Evolutionary conservation across 2,888 invertebrate genomes (phyloP), one percentile per base, ranked within the genome.

Genomic region (Lasioglossum lativentre): DNA sequence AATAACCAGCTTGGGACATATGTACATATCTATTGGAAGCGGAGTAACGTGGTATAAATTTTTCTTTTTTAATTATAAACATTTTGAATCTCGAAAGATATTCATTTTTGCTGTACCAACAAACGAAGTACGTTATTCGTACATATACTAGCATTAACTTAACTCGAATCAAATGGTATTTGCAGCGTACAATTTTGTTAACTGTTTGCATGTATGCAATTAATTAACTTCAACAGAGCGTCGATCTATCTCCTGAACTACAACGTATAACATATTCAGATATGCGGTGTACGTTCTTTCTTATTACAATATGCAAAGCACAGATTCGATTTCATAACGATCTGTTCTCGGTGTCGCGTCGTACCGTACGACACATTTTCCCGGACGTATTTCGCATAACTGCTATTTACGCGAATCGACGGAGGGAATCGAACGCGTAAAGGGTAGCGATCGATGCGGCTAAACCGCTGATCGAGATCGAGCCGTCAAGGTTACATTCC

Each of bases 401-500:
- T 52, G 3, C 14, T 27, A 82, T 14, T n/a, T 30, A 70, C 70
- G 63, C 59, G 19, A 42, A 70, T 38, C 30, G n/a, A 66, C 56
- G 16, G 16, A 59, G 68, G 27, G 73, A 74, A 73, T 82, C 59
- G 56, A 59, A 23, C 30, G 56, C 34, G 45, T 10, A 34, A 71
- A 23, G 74, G 70, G 38, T 47, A 42, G 38, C 42, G 72, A 85
- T 80, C 84, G 77, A 80, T 80, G 73, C 40, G 12, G 70, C 47
- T 34, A 74, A 80, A 45, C 63, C 52, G 76, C 52, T 68, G 77
- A 56, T 59, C 68, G 73, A 42, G 83, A 89, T 87, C 76, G 72
- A 63, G 71, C 45, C 34, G 75, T 71, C 89, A 89, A 89, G 89
- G 89, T 80, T 76, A 59, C 78, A 85, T 89, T 89, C 89, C 82